Percentiles rank a stretch among this genome's conserved stretches.
phyloP scores from a whole-genome alignment of 2,888 invertebrate genomes.

The Operophtera brumata region DNA sequence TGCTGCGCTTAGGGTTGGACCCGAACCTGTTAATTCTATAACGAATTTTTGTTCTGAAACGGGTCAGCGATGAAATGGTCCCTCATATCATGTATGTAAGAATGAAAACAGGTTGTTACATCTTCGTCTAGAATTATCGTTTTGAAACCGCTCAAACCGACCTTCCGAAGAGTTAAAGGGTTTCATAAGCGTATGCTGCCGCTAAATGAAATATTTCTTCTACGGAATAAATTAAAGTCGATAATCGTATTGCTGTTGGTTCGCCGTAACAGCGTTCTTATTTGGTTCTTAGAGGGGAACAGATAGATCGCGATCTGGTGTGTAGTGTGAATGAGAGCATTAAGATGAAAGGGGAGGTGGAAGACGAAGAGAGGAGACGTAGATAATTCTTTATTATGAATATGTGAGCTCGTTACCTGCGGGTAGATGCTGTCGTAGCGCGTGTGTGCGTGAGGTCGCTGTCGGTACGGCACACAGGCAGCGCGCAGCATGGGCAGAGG shows the following conservation, averaged over 20 bases:
- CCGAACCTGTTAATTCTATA: slow-evolving; percentile 70
- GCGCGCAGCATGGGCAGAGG: slow-evolving; percentile 42
- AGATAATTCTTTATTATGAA: slow-evolving; percentile 81
- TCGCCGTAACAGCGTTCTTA: slow-evolving; percentile 60
- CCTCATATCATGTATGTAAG: slow-evolving; percentile 72
- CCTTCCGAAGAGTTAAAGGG: slow-evolving; percentile 67
- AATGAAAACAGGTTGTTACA: slow-evolving; percentile 76
- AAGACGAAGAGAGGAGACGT: slow-evolving; percentile 61
- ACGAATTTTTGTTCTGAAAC: slow-evolving; percentile 66
- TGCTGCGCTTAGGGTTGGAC: slow-evolving; percentile 76
- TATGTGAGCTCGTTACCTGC: slow-evolving; percentile 79
- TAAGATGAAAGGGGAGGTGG: slow-evolving; percentile 60
- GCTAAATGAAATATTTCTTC: slow-evolving; percentile 79
- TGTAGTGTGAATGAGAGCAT: slow-evolving; percentile 80
- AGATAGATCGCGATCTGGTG: slow-evolving; percentile 75
- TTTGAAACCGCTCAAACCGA: slow-evolving; percentile 64
- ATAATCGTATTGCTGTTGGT: slow-evolving; percentile 68
- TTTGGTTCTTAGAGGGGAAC: slow-evolving; percentile 69
- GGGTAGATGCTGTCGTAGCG: slow-evolving; percentile 63
- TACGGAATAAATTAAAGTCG: slow-evolving; percentile 77
- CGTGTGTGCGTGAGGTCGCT: slow-evolving; percentile 42
- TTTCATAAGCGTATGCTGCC: slow-evolving; percentile 65
- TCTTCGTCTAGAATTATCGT: slow-evolving; percentile 69
- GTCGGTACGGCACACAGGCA: slow-evolving; percentile 35
- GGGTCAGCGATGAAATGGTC: slow-evolving; percentile 63